Percentiles rank a stretch among this genome's conserved stretches.
Evolutionary conservation across 2,888 invertebrate genomes (phyloP).

Genomic region (Andrena minutula): DNA sequence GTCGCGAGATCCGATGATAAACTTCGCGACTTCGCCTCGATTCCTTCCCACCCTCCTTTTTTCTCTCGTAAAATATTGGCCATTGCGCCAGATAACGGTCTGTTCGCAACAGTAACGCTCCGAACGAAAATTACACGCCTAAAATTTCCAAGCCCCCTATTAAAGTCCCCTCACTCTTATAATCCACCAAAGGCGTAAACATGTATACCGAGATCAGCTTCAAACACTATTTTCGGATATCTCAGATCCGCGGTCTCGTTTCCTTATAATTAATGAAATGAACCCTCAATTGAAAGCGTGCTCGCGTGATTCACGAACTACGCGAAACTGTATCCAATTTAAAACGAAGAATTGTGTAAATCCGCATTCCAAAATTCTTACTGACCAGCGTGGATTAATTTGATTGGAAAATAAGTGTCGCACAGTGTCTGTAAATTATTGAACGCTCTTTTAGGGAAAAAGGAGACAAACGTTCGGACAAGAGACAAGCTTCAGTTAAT

Average conservation of each 20-base stretch:
- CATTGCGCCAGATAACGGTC: conserved; percentile 4
- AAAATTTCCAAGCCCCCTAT: not conserved
- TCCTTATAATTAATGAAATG: conserved; percentile 13
- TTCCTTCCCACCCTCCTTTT: conserved; percentile 42
- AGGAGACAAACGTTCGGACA: not conserved
- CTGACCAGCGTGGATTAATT: not conserved
- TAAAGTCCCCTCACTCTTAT: not conserved
- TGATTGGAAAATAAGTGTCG: not conserved
- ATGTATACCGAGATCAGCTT: not conserved
- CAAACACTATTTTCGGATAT: conserved; percentile 16
- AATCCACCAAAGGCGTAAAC: conserved; percentile 3
- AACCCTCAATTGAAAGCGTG: conserved; percentile 8
- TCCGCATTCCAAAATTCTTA: no score
- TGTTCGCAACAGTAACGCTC: conserved; percentile 24
- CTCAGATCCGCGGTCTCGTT: conserved; percentile 4
- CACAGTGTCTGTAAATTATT: not conserved
- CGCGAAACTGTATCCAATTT: not conserved
- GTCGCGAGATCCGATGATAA: conserved; percentile 76
- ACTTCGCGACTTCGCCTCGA: conserved; percentile 58
- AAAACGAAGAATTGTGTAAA: not conserved
- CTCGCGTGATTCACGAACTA: conserved; percentile 22
- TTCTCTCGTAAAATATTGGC: conserved; percentile 38
- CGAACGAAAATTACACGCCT: conserved; percentile 12
- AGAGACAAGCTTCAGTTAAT: conserved; percentile 22
- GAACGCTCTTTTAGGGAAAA: no score